Base-by-base conservation (phyloP, 2,888 invertebrate species). In the Drosophila atripex region DNA sequence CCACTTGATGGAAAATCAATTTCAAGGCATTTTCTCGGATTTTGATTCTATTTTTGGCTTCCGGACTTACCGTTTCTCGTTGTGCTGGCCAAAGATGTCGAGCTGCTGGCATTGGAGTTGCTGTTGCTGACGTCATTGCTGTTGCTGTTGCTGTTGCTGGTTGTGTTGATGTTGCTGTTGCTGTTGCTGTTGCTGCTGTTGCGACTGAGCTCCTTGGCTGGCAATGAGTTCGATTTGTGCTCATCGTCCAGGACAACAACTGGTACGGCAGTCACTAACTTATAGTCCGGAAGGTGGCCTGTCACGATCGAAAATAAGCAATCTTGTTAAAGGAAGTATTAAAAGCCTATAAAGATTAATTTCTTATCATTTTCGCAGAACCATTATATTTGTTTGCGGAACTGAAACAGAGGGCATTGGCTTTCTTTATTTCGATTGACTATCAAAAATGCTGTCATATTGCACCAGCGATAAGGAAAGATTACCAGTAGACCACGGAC, bases 211-310 rank as follows among this genome's bases (percentile, higher is more conserved):
- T 70, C 69, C 45, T 8, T 23, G 25, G 54, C 46, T 32, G 70
- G 64, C 21, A 45, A 35, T 3, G 78, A 25, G 25, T 77, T 41
- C 52, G 63, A 35, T 55, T 90, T 90, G 41, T 88, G 88, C 54
- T 94, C 94, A 89, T 95, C 95, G 90, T 95, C 95, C 90, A 95
- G 94, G 90, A 95, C 94, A 91, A 95, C 94, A 80, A 95, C 95
- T 69, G 95, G 95, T 78, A 95, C 93, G 76, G 95, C 95, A 79
- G 95, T 95, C 88, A 95, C 95, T 89, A 95, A 93, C 89, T 95
- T 94, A 91, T 95, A 95, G 90, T 94, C 95, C 53, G 92, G 91
- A 77, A 91, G 86, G 76, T 91, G 91, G 78, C 90, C 91, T 91
- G 38, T 11, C 32, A 16, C 5, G 41, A 18, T 28, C 2, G 28